Evolutionary conservation across 2,888 invertebrate genomes (phyloP).

Genomic region (Sepiola atlantica): DNA sequence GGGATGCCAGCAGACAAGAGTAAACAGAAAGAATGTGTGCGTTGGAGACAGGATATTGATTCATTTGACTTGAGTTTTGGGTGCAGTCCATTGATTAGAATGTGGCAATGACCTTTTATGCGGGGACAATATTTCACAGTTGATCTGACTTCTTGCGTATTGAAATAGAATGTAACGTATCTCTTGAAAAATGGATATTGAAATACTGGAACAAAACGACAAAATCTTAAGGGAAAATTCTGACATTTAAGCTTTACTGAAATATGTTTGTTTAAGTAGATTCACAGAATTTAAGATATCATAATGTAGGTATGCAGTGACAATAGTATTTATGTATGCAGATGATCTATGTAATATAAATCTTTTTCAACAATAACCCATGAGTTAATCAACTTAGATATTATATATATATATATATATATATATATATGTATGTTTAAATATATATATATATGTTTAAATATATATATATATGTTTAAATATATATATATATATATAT

Average conservation of each 20-base stretch:
- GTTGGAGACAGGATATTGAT: neutral
- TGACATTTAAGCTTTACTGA: neutral
- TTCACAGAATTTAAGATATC: no score
- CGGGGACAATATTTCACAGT: neutral
- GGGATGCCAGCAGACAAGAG: neutral
- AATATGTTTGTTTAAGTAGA: no score
- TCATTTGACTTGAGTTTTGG: neutral
- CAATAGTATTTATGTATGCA: no score
- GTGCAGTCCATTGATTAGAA: neutral
- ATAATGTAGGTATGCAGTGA: no score
- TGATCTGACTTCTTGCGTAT: conserved; percentile 2
- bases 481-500: no score
- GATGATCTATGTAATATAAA: no score
- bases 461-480: no score
- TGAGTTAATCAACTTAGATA: no score
- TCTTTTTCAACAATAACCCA: no score
- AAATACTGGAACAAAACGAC: neutral
- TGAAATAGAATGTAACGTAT: neutral
- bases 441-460: no score
- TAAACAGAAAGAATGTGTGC: neutral
- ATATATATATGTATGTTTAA: no score
- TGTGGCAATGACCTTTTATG: neutral
- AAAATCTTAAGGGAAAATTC: neutral
- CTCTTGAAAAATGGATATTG: neutral
- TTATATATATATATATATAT: no score